Evolutionary conservation across 1,140 invertebrate species (phyloP).

Genomic region (Hylaeus volcanicus): DNA sequence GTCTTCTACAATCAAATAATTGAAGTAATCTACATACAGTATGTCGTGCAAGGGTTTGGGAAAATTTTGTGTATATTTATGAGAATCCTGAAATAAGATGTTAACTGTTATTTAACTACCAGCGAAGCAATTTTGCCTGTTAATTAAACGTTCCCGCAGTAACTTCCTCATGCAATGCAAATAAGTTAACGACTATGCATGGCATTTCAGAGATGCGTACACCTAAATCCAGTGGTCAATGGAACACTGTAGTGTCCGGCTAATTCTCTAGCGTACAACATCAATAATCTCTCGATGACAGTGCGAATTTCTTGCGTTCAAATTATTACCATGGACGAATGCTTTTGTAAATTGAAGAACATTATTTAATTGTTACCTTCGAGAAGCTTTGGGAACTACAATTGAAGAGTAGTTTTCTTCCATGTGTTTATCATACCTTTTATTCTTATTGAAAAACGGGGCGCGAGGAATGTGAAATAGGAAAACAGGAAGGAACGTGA

Average conservation of each 20-base stretch:
- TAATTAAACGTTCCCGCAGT: not conserved
- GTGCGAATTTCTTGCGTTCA: not conserved
- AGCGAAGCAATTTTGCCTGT: not conserved
- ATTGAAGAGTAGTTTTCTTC: not conserved
- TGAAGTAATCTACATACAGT: too few relatives aligned
- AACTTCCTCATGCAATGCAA: not conserved
- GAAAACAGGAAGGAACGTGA: not conserved
- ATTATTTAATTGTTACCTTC: too few relatives aligned
- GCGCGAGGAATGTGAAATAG: not conserved
- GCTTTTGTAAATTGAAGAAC: not conserved
- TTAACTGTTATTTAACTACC: not conserved
- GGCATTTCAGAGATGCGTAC: not conserved
- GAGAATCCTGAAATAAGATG: not conserved
- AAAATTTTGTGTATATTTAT: not conserved
- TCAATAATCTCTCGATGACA: conserved; percentile 6
- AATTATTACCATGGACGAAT: not conserved
- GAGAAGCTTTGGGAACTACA: not conserved
- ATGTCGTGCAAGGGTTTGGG: too few relatives aligned
- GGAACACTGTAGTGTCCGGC: not conserved
- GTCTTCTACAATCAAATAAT: too few relatives aligned
- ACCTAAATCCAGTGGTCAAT: not conserved
- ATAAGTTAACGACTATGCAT: not conserved
- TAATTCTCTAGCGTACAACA: not conserved
- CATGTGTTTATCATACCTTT: not conserved
- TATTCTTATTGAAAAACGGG: not conserved